Conservation (phyloP, 2,113 vertebrate species). For the Gymnobelideus leadbeateri region DNA sequence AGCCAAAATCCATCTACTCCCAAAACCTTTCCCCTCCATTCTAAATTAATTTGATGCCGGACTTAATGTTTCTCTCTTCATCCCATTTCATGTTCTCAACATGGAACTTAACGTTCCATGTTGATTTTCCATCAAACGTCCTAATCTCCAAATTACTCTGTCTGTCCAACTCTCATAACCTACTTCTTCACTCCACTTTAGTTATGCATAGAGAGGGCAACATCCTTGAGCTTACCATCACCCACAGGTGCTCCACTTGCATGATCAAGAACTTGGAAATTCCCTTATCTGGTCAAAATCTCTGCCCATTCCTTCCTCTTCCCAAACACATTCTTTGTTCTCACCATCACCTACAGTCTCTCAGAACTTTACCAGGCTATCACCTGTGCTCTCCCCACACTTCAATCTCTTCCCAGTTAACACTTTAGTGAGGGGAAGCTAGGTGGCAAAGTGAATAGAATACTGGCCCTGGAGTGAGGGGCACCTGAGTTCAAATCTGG, state of each 20-base stretch:
- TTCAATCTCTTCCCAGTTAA: neutral
- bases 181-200: neutral
- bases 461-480: too few relatives aligned
- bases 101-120: neutral
- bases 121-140: neutral
- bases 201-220: neutral
- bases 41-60: neutral
- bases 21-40: neutral
- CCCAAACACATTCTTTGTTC: neutral
- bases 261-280: neutral
- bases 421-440: neutral
- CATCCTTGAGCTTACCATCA: neutral
- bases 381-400: neutral
- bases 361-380: neutral
- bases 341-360: neutral
- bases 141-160: neutral
- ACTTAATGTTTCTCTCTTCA: neutral
- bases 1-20: neutral
- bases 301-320: neutral
- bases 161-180: neutral
- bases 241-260: neutral
- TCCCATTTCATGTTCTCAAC: neutral
- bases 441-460: too few relatives aligned
- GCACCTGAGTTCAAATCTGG: too few relatives aligned
- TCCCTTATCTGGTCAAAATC: neutral